phyloP scores from a whole-genome alignment of 1,140 invertebrate genomes.

The Drosophila bocki region DNA sequence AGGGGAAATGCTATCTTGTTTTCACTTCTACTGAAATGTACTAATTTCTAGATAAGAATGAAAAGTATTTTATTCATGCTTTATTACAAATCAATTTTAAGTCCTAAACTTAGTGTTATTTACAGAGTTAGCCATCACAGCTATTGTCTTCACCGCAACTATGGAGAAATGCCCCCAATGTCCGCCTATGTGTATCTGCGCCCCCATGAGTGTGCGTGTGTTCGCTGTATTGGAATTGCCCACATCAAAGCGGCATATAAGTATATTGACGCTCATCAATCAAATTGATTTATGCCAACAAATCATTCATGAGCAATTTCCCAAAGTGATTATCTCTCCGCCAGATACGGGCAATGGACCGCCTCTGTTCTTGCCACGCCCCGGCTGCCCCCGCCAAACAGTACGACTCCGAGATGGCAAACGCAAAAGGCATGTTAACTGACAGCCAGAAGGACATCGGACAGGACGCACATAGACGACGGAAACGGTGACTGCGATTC shows the following conservation, averaged over 20 bases:
- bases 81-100: no score
- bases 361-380: slow-evolving; percentile 29
- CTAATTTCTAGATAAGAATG: no score
- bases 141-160: slow-evolving; percentile 27
- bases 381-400: slow-evolving; percentile 17
- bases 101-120: background rate
- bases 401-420: slow-evolving; percentile 58
- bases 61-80: no score
- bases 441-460: slow-evolving; percentile 72
- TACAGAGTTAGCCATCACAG: background rate
- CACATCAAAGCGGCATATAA: slow-evolving; percentile 83
- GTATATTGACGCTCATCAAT: slow-evolving; percentile 82
- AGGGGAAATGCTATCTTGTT: no score
- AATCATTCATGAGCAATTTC: slow-evolving; percentile 84
- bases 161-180: slow-evolving; percentile 48
- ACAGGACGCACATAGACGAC: slow-evolving; percentile 50
- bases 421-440: slow-evolving; percentile 82
- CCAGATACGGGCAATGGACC: slow-evolving; percentile 44
- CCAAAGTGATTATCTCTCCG: slow-evolving; percentile 84
- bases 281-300: slow-evolving; percentile 84
- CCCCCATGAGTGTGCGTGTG: slow-evolving; percentile 26
- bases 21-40: no score
- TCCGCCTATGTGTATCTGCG: slow-evolving; percentile 17
- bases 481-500: slow-evolving; percentile 43
- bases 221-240: slow-evolving; percentile 68